Conservation (phyloP, 1,140 invertebrate genomes). For the Drosophila subpulchrella region DNA sequence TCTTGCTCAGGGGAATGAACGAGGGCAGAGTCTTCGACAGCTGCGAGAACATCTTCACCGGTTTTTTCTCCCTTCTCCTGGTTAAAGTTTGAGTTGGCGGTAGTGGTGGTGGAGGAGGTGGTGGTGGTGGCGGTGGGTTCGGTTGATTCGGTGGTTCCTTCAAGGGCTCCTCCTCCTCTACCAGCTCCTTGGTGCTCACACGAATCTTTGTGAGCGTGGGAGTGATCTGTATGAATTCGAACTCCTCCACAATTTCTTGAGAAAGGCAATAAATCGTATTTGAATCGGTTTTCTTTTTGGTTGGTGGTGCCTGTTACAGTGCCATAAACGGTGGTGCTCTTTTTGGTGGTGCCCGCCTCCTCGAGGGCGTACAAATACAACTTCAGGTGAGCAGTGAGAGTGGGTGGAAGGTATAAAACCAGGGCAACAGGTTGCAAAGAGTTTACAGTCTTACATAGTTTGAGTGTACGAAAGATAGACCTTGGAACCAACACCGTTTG, state of each 20-base stretch:
- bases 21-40: conserved; percentile 85
- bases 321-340: conserved; percentile 41
- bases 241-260: conserved; percentile 74
- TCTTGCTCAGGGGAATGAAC: conserved; percentile 79
- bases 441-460: conserved; percentile 21
- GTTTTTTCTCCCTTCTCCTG: neutral
- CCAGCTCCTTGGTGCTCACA: conserved; percentile 87
- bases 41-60: conserved; percentile 83
- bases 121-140: conserved; percentile 9
- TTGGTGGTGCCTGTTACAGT: conserved; percentile 37
- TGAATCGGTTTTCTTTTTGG: conserved; percentile 8
- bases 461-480: conserved; percentile 26
- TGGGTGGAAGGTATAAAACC: conserved; percentile 20
- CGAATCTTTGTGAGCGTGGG: conserved; percentile 91
- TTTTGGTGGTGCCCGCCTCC: conserved; percentile 31
- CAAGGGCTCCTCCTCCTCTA: conserved; percentile 31
- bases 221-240: conserved; percentile 93
- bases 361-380: conserved; percentile 37
- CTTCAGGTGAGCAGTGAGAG: conserved; percentile 46
- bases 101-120: conserved; percentile 38
- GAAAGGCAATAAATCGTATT: conserved; percentile 20
- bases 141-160: neutral
- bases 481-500: conserved; percentile 65
- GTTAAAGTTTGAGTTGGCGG: conserved; percentile 11
- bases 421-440: conserved; percentile 29